These are phyloP conservation scores for Eriosoma lanigerum DNA, from an alignment of 1,140 invertebrate species.

Conservation along the genomic window DNA sequence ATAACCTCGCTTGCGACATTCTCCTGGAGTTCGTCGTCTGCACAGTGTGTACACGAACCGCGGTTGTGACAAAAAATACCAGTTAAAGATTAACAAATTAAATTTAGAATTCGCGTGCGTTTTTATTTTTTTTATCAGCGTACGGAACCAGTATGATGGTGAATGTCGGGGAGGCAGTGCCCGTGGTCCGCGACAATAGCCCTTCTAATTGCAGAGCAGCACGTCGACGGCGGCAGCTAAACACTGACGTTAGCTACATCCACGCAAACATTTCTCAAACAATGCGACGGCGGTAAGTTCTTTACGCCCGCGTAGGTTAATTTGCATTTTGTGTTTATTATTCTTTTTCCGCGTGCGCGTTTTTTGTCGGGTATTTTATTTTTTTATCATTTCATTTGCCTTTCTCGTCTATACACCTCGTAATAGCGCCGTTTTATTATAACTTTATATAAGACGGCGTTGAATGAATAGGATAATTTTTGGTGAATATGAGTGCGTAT, in stretches of 20 bases:
- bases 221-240: neutral
- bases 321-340: constrained; percentile 23
- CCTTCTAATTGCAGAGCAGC: constrained; percentile 23
- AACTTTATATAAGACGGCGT: neutral
- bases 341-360: neutral
- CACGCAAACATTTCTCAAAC: constrained; percentile 24
- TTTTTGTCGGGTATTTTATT: neutral
- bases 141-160: neutral
- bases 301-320: constrained; percentile 11
- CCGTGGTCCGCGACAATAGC: constrained; percentile 25
- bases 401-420: neutral
- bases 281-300: constrained; percentile 2
- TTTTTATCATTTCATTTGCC: neutral
- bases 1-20: too few species aligned
- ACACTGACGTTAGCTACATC: too few species aligned
- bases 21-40: too few species aligned
- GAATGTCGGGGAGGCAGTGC: neutral
- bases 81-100: constrained; percentile 23
- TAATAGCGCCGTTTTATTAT: too few species aligned
- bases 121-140: neutral
- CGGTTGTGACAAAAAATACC: too few species aligned
- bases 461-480: constrained; percentile 17
- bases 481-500: neutral
- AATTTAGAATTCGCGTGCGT: neutral
- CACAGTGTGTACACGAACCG: too few species aligned